Evolutionary conservation across 2,797 vertebrate genomes (phyloP), one percentile per base, ranked within the genome.

Genomic region (Characodon lateralis): DNA sequence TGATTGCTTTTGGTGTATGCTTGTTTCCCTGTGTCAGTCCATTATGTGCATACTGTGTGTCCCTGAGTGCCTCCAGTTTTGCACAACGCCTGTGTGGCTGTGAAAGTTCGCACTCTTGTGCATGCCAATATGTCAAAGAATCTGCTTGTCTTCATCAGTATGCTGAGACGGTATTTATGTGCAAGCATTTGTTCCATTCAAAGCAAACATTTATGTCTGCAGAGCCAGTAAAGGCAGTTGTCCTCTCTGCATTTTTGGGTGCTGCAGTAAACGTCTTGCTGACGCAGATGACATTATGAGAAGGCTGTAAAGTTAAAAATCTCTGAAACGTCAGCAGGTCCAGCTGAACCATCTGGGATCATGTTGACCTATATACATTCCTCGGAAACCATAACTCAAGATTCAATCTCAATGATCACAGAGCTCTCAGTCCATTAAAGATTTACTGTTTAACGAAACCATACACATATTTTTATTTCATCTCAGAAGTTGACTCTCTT

Each of bases 371-470:
- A 79, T 80, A 79, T 84, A 82, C 83, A 91, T 92, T 82, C 76
- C 85, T 43, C 69, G 76, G 63, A 91, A 85, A 75, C 77, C 70
- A 63, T 88, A 91, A 92, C 68, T 90, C 87, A 89, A 73, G 87
- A 68, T 63, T 66, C 74, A 43, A n/a, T 77, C 85, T 84, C 85
- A 84, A 88, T 81, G 83, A 89, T 83, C 83, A 79, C 86, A 89
- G 76, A 88, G 81, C 82, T 81, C 87, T 89, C 56, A 8, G 79
- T 80, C 81, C 72, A 81, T 89, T 88, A 88, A 86, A 73, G 71
- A 72, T 91, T 93, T 89, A 90, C 85, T 80, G 88, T 91, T 89
- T 90, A 93, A 94, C 92, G 90, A 12, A 83, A 85, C 76, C 51
- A 35, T 35, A 71, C 79, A 77, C 65, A 71, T 65, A 10, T 66